Evolutionary conservation across 2,888 invertebrate genomes (phyloP), one percentile per base, ranked within the genome.

Genomic region (Archips xylosteana): DNA sequence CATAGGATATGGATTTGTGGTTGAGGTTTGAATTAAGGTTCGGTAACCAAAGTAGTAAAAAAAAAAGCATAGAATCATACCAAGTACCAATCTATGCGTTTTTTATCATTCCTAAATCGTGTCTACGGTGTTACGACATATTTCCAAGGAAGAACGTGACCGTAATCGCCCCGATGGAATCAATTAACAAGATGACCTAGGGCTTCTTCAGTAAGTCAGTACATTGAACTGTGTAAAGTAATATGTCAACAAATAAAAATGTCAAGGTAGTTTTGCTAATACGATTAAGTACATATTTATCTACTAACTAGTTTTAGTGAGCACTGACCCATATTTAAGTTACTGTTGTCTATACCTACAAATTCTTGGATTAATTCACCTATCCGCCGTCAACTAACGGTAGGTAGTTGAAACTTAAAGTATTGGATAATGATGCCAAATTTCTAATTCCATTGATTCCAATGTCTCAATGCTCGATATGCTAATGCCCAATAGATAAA

Each of bases 121-220:
- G 23, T 23, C 0, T 23, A 23, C n/a, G n/a, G n/a, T n/a, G n/a
- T 23, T 23, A 23, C 23, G 23, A 23, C 39, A 39, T 39, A 2
- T 15, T 8, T 15, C 23, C 47, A 63, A 34, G 39, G 39, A 39
- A 15, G 23, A 5, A 10, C 45, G 45, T 62, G 5, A 12, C 32
- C 45, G 63, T 49, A 59, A 36, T 57, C 23, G 23, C 36, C 32
- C 45, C 3, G 57, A 32, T 10, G 13, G 23, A 45, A 47, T 15
- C 39, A 5, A 49, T n/a, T 57, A 47, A 36, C 23, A 12, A n/a
- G 64, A 64, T 32, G 49, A 12, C n/a, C 36, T 63, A 64, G 4
- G 73, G 73, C 68, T 73, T 73, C 68, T 10, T 64, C 49, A 68
- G 68, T 57, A 73, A 73, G 67, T 57, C 63, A 62, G 63, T 49